These are phyloP conservation scores for Lepus europaeus DNA, from an alignment of 2,113 vertebrate species.

Conservation along the genomic window DNA sequence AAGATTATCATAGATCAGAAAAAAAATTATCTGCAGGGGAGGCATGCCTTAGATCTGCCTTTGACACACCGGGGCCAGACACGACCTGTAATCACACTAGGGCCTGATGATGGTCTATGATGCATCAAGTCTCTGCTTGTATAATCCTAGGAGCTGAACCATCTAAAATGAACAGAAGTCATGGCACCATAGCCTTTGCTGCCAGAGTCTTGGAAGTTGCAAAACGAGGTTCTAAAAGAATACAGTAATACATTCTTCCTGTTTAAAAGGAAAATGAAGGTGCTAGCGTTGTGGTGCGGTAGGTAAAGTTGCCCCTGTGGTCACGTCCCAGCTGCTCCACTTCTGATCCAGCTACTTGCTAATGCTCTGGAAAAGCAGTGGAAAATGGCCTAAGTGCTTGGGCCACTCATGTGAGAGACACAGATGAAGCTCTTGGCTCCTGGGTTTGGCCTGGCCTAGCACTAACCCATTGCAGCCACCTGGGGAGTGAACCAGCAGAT, in stretches of 20 bases:
- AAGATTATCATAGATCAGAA: slow-evolving; percentile 34
- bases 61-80: background rate
- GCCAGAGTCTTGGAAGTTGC: background rate
- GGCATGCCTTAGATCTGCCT: background rate
- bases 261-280: background rate
- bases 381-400: no score
- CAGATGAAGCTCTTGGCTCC: no score
- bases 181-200: background rate
- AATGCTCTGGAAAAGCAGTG: no score
- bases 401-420: no score
- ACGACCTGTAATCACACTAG: rapidly evolving
- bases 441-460: no score
- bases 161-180: background rate
- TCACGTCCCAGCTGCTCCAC: no score
- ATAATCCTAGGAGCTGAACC: background rate
- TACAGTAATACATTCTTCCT: background rate
- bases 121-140: background rate
- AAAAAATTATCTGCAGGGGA: background rate
- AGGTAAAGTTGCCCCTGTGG: no score
- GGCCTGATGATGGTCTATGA: background rate
- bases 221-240: slow-evolving; percentile 24
- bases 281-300: no score
- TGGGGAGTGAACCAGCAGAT: no score
- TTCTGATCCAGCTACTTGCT: no score
- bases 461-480: no score